Percentiles rank a stretch among this genome's conserved stretches.
Conservation (phyloP, 1,140 invertebrate genomes). For the Zaprionus ornatus region DNA sequence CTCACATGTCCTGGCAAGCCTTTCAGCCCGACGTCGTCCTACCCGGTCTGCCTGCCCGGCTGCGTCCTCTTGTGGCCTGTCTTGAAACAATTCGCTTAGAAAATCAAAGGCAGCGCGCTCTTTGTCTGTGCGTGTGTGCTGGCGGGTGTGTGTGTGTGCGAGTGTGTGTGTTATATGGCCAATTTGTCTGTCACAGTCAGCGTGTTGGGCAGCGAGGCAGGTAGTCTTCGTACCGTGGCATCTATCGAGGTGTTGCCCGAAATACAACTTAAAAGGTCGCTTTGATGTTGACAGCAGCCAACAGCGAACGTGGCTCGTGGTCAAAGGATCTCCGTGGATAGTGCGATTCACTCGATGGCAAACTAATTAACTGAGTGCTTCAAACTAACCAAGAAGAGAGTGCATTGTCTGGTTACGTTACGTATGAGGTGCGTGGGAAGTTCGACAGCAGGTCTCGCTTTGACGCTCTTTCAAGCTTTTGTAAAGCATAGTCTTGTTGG, state of each 20-base stretch:
- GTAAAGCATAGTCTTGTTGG: too few relatives aligned
- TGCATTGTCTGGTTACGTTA: neutral
- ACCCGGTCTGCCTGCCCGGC: neutral
- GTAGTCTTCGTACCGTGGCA: neutral
- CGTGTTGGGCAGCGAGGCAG: constrained; percentile 1
- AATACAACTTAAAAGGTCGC: constrained; percentile 72
- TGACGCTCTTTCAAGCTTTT: neutral
- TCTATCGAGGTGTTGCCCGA: constrained; percentile 63
- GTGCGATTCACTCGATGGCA: constrained; percentile 42
- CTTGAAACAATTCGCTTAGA: constrained; percentile 84
- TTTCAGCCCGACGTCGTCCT: constrained; percentile 17
- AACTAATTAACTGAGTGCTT: constrained; percentile 52
- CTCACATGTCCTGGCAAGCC: constrained; percentile 57
- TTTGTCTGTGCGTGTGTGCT: constrained; percentile 28
- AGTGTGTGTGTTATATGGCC: constrained; percentile 58
- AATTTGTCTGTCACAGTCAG: constrained; percentile 70
- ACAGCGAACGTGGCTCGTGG: constrained; percentile 25
- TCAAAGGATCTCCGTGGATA: constrained; percentile 10
- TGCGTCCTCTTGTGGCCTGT: constrained; percentile 75
- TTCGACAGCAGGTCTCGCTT: too few relatives aligned
- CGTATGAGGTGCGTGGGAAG: neutral
- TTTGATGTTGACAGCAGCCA: constrained; percentile 65
- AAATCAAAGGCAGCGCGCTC: constrained; percentile 78
- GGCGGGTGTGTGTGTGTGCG: constrained; percentile 7
- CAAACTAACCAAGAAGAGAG: neutral